phyloP scores from a whole-genome alignment of 2,797 vertebrate genomes.

The Sandelia bainsii region DNA sequence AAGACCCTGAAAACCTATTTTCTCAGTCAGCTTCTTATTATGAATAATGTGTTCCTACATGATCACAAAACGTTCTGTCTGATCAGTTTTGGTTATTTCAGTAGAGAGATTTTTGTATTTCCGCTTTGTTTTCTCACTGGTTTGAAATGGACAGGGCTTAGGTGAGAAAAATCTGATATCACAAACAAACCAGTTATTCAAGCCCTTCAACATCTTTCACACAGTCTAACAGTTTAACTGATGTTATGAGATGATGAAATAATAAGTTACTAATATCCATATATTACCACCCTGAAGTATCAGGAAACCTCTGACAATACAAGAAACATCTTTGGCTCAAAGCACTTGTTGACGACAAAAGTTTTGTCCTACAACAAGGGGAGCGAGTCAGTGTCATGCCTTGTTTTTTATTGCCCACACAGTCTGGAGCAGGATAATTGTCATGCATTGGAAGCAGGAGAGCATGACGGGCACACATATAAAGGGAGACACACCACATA shows the following conservation, averaged over 20 bases:
- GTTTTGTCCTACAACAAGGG: conserved; percentile 32
- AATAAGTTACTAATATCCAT: background rate
- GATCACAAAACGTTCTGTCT: background rate
- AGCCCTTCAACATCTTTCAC: background rate
- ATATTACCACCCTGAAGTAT: background rate
- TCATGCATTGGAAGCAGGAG: conserved; percentile 74
- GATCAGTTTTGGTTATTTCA: background rate
- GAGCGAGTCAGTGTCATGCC: conserved; percentile 34
- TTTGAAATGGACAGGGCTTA: background rate
- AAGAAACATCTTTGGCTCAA: background rate
- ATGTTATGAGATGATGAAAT: background rate
- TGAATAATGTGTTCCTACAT: background rate
- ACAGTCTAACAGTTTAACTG: background rate
- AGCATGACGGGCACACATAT: conserved; percentile 69
- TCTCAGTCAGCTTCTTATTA: background rate
- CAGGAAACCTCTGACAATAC: background rate
- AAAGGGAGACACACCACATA: conserved; percentile 48
- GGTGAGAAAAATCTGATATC: background rate
- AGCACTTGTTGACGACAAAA: conserved; percentile 35
- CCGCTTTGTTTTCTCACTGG: background rate
- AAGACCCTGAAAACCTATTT: conserved; percentile 6
- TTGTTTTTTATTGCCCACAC: conserved; percentile 61
- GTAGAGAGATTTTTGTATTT: background rate
- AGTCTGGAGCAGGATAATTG: conserved; percentile 63
- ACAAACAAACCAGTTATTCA: background rate